Evolutionary conservation across 53 echinoderm and acorn worm genomes (phyloP).

Genomic region (Temnopleurus reevesii): DNA sequence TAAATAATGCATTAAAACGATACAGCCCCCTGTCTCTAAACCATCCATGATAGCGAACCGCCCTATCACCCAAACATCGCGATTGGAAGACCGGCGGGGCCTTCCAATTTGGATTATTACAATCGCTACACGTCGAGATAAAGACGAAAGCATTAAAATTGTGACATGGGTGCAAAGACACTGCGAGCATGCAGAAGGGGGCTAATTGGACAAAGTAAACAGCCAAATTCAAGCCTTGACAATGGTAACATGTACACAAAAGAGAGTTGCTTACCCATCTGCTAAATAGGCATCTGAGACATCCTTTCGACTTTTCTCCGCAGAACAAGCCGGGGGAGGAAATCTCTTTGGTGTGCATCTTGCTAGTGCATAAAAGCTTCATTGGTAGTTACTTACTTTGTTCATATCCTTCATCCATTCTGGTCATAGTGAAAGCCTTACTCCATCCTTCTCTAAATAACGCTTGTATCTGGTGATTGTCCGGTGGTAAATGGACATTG

Average conservation of each 20-base stretch:
- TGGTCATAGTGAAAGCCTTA: too few species aligned
- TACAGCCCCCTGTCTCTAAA: background rate
- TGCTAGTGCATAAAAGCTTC: too few species aligned
- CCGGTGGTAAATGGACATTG: constrained; percentile 4
- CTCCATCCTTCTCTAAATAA: background rate
- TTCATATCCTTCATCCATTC: too few species aligned
- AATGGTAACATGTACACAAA: too few species aligned
- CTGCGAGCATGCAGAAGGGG: background rate
- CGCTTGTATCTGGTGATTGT: background rate
- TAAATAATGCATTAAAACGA: constrained; percentile 56
- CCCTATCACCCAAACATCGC: constrained; percentile 28
- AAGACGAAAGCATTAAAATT: background rate
- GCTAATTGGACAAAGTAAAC: too few species aligned
- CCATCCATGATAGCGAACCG: constrained; percentile 18
- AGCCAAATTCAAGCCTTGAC: too few species aligned
- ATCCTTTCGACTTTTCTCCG: too few species aligned
- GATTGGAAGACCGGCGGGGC: background rate
- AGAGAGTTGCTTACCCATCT: too few species aligned
- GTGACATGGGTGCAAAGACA: constrained; percentile 17
- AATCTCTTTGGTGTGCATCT: too few species aligned
- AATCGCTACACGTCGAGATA: constrained; percentile 19
- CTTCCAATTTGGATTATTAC: constrained; percentile 45
- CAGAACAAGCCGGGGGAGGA: too few species aligned
- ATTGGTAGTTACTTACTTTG: too few species aligned
- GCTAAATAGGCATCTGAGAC: too few species aligned